Evolutionary conservation across 35 echinoderm and acorn worm genomes (phyloP), one percentile per base, ranked within the genome.

Genomic region (Apostichopus californicus): DNA sequence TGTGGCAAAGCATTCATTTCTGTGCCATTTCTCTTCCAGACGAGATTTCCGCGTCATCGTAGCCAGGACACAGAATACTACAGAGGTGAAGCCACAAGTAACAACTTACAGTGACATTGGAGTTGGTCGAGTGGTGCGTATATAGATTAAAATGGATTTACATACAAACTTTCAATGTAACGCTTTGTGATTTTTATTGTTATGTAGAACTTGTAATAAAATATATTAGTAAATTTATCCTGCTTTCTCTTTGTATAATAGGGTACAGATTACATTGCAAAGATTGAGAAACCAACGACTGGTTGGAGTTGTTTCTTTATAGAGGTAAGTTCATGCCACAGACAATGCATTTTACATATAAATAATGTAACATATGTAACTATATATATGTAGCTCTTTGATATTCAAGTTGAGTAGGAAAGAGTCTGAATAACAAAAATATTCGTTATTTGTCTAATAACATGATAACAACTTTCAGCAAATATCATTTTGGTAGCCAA

Each of bases 251-350:
- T 53, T 79, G 9, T 4, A 80, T 54, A 17, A 10, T 12, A 80
- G 52, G 23, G 23, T 7, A 80, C 22, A 28, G 83, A 55, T 5
- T 86, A 86, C 53, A 57, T 57, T 18, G 83, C 83, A 56, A 65
- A 11, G 9, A 57, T 86, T 21, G 59, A 86, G 25, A 86, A 58
- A 86, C 83, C 83, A 23, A 57, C 8, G 1, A 24, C 59, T 13
- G 83, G 83, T 9, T 86, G 83, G 83, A 59, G 20, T 18, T 86
- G 83, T 86, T 86, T 80, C 25, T 80, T 80, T 54, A 54, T 80
- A 13, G 78, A 80, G 78, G 78, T 80, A 34, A 80, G 53, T 54
- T 34, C 34, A 46, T 46, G 0, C 34, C 34, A 46, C 34, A n/a
- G n/a, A n/a, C n/a, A n/a, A n/a, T n/a, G n/a, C n/a, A n/a, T n/a